Evolutionary conservation across 2,113 vertebrate species (phyloP), one percentile per base, ranked within the genome.

Genomic region (Eurystomus gularis): DNA sequence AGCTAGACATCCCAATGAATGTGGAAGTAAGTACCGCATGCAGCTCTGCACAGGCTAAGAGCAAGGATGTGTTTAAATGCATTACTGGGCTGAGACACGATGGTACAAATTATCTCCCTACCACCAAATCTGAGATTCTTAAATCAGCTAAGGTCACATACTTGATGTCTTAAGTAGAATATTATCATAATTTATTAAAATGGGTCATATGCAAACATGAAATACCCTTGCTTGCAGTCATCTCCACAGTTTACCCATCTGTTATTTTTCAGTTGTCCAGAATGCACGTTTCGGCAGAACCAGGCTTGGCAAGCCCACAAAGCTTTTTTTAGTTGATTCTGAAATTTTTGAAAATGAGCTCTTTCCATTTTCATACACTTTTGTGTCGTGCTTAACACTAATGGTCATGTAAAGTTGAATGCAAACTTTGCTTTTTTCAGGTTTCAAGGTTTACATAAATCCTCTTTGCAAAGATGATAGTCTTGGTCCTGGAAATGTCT

Each of bases 231-330:
- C 7, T 85, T 7, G 90, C 40, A 35, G 10, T 57, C 14, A 52
- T 5, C 6, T 54, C 12, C 19, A 42, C 11, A 1, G 2, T 26
- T 46, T 29, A 68, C 3, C 5, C 28, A 37, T 19, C 4, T n/a
- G n/a, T n/a, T n/a, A n/a, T 16, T 82, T 71, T 66, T 46, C 3
- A n/a, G 2, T 62, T 75, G 17, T 60, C 24, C 12, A 60, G 33
- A 86, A 72, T 17, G 4, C 10, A 51, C 0, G 2, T 25, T 81
- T 94, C 71, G 29, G 20, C 44, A 84, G 17, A 87, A 60, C 3
- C 2, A 54, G 10, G 5, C 11, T 40, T 52, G 17, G 33, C 33
- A 88, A 85, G 66, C 1, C 2, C 10, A 20, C 15, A 77, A 82
- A 57, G 11, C 7, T 20, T 13, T 17, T 85, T 81, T 54, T 28